These are phyloP conservation scores for Planococcus citri DNA, from an alignment of 1,140 invertebrate species.

Conservation along the genomic window DNA sequence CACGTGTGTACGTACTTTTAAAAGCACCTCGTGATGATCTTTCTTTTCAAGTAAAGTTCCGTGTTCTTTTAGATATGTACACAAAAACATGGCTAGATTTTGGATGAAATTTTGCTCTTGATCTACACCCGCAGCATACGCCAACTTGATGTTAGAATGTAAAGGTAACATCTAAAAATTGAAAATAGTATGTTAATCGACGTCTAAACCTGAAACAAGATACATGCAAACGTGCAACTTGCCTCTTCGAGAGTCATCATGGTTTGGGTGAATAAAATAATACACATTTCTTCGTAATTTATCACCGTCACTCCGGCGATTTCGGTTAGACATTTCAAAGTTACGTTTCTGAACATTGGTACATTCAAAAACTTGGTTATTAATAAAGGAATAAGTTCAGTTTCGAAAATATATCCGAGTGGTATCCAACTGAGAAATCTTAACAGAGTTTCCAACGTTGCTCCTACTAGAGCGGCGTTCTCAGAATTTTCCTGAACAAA, in stretches of 20 bases:
- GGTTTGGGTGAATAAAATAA: conserved; percentile 74
- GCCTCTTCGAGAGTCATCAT: conserved; percentile 75
- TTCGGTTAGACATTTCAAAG: conserved; percentile 95
- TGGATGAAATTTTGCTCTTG: conserved; percentile 99
- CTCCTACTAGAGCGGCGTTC: conserved; percentile 84
- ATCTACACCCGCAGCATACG: conserved; percentile 83
- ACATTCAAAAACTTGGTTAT: conserved; percentile 96
- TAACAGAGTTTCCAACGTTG: conserved; percentile 89
- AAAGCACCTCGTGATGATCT: conserved; percentile 52
- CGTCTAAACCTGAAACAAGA: neutral
- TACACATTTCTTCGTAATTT: conserved; percentile 87
- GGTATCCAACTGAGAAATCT: conserved; percentile 99
- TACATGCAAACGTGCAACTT: conserved; percentile 23
- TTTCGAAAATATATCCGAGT: conserved; percentile 98
- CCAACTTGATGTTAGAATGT: conserved; percentile 81
- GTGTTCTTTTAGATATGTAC: conserved; percentile 94
- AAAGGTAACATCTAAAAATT: conserved; percentile 70
- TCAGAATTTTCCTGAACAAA: conserved; percentile 72
- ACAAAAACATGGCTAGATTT: conserved; percentile 93
- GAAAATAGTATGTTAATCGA: neutral
- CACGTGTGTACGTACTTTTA: conserved; percentile 38
- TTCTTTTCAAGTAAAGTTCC: conserved; percentile 73
- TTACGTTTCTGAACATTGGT: conserved; percentile 95
- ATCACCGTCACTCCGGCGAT: conserved; percentile 79
- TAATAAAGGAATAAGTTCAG: conserved; percentile 86